phyloP scores from a whole-genome alignment of 2,113 vertebrate genomes.

The Hymenochirus boettgeri region DNA sequence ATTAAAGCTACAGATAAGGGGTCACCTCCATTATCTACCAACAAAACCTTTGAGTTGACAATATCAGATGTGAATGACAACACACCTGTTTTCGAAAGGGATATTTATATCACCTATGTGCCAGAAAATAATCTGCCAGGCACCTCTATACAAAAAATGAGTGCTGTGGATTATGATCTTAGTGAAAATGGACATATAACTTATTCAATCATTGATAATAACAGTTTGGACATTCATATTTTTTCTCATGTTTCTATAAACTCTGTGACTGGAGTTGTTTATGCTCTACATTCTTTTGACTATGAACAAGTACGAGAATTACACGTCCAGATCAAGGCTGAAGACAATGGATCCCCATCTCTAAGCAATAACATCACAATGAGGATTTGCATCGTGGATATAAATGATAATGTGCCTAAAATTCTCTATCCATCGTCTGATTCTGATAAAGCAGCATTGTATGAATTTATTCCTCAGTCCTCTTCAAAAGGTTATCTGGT shows the following conservation, averaged over 20 bases:
- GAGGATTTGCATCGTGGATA: constrained; percentile 38
- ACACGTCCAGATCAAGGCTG: constrained; percentile 49
- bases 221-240: constrained; percentile 19
- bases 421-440: constrained; percentile 22
- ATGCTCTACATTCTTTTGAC: constrained; percentile 49
- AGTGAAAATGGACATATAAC: constrained; percentile 43
- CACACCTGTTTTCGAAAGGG: constrained; percentile 32
- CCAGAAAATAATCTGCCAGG: constrained; percentile 45
- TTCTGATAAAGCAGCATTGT: constrained; percentile 47
- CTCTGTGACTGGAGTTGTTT: constrained; percentile 30
- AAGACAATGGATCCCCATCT: constrained; percentile 52
- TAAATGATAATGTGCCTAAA: constrained; percentile 46
- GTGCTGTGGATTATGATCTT: constrained; percentile 45
- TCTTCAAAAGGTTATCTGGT: constrained; percentile 21
- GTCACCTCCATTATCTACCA: constrained; percentile 42
- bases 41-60: constrained; percentile 26
- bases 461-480: constrained; percentile 44
- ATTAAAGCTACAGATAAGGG: constrained; percentile 49
- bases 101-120: constrained; percentile 28
- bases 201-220: constrained; percentile 44
- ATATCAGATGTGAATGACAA: constrained; percentile 49
- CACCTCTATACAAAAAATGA: constrained; percentile 35
- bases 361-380: constrained; percentile 14
- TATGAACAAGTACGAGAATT: constrained; percentile 46
- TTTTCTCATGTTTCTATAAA: constrained; percentile 25